These are phyloP conservation scores for Alexandromys fortis DNA, from an alignment of 2,113 vertebrate species.

Conservation along the genomic window DNA sequence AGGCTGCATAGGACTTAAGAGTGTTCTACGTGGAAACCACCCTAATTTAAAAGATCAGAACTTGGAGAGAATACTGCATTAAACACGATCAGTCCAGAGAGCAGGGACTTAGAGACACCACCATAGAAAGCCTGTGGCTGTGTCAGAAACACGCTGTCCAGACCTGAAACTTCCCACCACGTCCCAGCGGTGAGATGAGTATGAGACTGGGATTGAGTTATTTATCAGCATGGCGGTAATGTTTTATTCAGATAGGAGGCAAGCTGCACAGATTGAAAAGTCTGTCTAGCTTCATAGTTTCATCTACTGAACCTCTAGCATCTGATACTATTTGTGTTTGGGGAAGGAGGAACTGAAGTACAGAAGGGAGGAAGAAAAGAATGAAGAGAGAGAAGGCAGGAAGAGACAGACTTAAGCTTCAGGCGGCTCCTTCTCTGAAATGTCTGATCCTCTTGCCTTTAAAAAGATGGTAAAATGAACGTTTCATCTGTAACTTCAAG, in stretches of 20 bases:
- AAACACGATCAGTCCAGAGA: not conserved
- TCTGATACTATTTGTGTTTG: not conserved
- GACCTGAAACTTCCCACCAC: not conserved
- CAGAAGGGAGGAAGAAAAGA: not conserved
- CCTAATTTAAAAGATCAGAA: not conserved
- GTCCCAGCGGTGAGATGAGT: not conserved
- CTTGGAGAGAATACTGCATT: not conserved
- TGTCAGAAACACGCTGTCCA: not conserved
- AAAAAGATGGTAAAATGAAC: constrained; percentile 43
- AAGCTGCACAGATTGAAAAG: not conserved
- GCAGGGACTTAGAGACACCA: not conserved
- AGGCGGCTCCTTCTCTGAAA: not conserved
- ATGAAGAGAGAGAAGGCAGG: not conserved
- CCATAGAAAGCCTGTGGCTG: not conserved
- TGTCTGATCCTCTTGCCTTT: constrained; percentile 43
- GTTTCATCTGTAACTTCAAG: constrained; percentile 53
- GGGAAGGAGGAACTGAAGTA: not conserved
- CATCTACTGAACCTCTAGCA: not conserved
- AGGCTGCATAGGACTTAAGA: not conserved
- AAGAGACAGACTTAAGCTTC: not conserved
- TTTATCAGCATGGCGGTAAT: not conserved
- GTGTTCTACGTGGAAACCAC: too few species aligned
- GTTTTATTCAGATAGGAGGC: not conserved
- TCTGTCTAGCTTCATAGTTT: not conserved
- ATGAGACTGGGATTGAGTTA: not conserved